phyloP scores from a whole-genome alignment of 1,140 invertebrate genomes.

The Gryon sp. region DNA sequence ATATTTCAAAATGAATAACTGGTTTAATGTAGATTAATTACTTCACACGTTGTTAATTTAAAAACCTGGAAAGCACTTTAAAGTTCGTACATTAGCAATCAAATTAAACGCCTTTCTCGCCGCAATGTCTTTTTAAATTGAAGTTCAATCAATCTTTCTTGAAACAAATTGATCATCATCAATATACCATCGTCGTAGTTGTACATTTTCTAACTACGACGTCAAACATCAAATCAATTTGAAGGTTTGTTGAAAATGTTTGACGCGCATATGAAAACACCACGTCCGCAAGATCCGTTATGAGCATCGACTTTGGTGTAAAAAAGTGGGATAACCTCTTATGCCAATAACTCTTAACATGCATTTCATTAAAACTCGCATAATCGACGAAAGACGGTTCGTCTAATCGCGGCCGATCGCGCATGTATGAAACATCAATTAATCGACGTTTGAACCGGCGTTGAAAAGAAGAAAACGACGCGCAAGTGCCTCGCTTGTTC shows the following conservation, averaged over 20 bases:
- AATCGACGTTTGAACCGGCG: conserved; percentile 48
- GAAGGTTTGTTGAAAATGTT: conserved; percentile 31
- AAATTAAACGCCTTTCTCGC: conserved; percentile 6
- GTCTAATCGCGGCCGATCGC: conserved; percentile 47
- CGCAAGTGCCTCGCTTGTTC: conserved; percentile 27
- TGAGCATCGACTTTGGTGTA: not conserved
- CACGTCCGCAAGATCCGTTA: conserved; percentile 25
- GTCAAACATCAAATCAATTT: conserved; percentile 24
- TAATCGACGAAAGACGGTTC: conserved; percentile 45
- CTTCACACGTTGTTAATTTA: not conserved
- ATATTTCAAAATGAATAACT: not conserved
- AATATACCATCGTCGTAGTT: conserved; percentile 26
- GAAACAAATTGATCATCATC: conserved; percentile 42
- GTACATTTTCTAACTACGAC: conserved; percentile 28
- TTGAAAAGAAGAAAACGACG: conserved; percentile 41
- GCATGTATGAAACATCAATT: conserved; percentile 52
- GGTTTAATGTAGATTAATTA: not conserved
- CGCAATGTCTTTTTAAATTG: conserved; percentile 29
- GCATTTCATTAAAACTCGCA: conserved; percentile 51
- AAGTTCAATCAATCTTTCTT: conserved; percentile 30
- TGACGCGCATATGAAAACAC: conserved; percentile 49
- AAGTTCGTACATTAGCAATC: conserved; percentile 19
- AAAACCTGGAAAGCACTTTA: not conserved
- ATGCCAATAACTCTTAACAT: conserved; percentile 53
- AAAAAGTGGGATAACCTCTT: conserved; percentile 46